Conservation (phyloP, 2,797 vertebrate species). For the Ataeniobius toweri region DNA sequence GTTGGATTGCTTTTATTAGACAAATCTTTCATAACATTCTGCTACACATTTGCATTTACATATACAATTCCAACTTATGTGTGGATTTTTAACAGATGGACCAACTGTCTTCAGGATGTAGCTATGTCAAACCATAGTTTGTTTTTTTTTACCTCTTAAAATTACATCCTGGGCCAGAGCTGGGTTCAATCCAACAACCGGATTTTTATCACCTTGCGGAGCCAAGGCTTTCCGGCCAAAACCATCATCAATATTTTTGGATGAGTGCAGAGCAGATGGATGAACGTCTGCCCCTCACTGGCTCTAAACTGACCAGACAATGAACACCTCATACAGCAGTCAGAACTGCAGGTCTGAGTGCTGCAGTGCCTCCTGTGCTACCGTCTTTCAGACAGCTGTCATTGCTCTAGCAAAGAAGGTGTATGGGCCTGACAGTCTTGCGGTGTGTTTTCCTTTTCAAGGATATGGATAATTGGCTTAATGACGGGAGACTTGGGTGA, state of each 20-base stretch:
- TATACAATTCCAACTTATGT: background rate
- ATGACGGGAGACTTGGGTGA: background rate
- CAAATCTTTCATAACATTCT: background rate
- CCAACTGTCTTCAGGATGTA: background rate
- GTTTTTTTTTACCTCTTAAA: background rate
- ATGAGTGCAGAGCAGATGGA: constrained; percentile 9
- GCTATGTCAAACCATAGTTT: background rate
- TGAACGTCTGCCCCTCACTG: constrained; percentile 2
- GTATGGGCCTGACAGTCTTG: background rate
- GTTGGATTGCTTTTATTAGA: background rate
- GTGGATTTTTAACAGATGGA: background rate
- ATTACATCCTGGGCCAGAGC: background rate
- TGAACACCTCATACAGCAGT: constrained; percentile 3
- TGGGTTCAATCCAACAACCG: background rate
- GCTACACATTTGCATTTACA: background rate
- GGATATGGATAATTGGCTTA: background rate
- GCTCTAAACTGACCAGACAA: constrained; percentile 1
- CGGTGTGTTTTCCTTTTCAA: background rate
- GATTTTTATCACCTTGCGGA: constrained; percentile 1
- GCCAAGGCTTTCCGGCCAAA: background rate
- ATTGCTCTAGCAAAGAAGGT: background rate
- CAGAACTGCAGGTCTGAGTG: background rate
- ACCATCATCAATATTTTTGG: constrained; percentile 6
- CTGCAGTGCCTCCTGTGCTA: background rate
- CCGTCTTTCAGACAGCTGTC: background rate